Conservation (phyloP, 2,113 vertebrate genomes). For the Gadus macrocephalus region DNA sequence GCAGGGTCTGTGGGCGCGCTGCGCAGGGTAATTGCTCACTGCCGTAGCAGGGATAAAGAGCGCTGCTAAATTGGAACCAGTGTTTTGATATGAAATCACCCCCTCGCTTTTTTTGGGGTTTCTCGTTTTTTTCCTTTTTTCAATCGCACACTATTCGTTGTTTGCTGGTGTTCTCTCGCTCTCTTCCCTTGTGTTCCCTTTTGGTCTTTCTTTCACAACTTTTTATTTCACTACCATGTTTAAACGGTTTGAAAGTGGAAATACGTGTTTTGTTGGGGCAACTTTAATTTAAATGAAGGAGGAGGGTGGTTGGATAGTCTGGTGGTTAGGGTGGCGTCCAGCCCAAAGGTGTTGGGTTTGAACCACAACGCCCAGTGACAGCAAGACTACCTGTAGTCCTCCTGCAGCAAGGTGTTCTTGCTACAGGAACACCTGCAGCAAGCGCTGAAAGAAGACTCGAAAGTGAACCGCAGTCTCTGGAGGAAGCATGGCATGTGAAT, state of each 20-base stretch:
- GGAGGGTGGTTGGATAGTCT: neutral
- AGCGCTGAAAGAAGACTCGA: slow-evolving; percentile 27
- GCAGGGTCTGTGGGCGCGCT: slow-evolving; percentile 62
- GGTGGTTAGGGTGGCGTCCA: too few species aligned
- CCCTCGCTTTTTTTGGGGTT: slow-evolving; percentile 32
- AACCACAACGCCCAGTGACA: too few species aligned
- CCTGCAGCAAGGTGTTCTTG: too few species aligned
- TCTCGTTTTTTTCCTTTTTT: slow-evolving; percentile 5
- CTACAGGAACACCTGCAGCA: too few species aligned
- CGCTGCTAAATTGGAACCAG: slow-evolving; percentile 73
- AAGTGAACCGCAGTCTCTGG: slow-evolving; percentile 44
- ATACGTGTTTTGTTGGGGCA: slow-evolving; percentile 32
- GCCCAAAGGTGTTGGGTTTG: too few species aligned
- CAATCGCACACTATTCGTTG: too few species aligned
- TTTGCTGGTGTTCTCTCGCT: slow-evolving; percentile 11
- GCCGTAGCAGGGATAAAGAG: slow-evolving; percentile 73
- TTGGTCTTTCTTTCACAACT: too few species aligned
- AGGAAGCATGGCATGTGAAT: slow-evolving; percentile 53
- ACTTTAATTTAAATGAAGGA: too few species aligned
- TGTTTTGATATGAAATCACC: slow-evolving; percentile 78
- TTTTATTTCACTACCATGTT: too few species aligned
- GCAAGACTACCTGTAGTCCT: too few species aligned
- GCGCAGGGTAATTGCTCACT: slow-evolving; percentile 70
- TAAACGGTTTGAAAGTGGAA: slow-evolving; percentile 54
- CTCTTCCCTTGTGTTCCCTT: slow-evolving; percentile 15